Conservation (phyloP, 2,797 vertebrate species). For the Micromesistius poutassou region DNA sequence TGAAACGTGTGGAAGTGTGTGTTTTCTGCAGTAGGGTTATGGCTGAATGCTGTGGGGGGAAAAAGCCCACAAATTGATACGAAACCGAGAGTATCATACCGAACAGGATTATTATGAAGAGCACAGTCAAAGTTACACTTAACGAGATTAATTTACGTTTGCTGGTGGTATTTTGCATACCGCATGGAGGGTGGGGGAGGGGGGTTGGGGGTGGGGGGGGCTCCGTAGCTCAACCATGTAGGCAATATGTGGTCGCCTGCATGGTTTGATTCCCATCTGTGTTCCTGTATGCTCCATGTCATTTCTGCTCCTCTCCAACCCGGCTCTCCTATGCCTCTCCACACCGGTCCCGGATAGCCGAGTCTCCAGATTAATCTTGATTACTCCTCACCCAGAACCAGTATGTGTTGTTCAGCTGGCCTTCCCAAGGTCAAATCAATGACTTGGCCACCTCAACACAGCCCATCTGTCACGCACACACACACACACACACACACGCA, state of each 20-base stretch:
- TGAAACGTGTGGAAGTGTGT: not conserved
- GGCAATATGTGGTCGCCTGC: too few relatives aligned
- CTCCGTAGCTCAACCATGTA: not conserved
- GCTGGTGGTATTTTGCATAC: too few relatives aligned
- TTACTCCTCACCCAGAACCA: constrained; percentile 8
- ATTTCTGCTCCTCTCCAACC: too few relatives aligned
- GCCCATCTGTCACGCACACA: constrained; percentile 61
- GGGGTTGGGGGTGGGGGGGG: too few relatives aligned
- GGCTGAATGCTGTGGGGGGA: not conserved
- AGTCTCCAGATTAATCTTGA: constrained; percentile 11
- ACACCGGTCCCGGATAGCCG: too few relatives aligned
- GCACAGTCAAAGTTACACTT: not conserved
- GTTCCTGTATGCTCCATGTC: too few relatives aligned
- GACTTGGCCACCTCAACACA: constrained; percentile 43
- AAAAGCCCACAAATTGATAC: not conserved
- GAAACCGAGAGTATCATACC: too few relatives aligned
- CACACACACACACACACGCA: constrained; percentile 23
- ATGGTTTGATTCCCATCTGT: too few relatives aligned
- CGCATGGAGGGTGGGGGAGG: too few relatives aligned
- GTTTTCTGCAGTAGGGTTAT: not conserved
- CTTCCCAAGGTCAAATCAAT: constrained; percentile 67
- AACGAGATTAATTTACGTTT: too few relatives aligned
- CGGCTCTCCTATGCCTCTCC: too few relatives aligned
- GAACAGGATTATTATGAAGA: too few relatives aligned
- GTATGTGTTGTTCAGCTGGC: constrained; percentile 34